Base-by-base conservation (phyloP, 2,113 vertebrate species). In the Odontophorus gujanensis region DNA sequence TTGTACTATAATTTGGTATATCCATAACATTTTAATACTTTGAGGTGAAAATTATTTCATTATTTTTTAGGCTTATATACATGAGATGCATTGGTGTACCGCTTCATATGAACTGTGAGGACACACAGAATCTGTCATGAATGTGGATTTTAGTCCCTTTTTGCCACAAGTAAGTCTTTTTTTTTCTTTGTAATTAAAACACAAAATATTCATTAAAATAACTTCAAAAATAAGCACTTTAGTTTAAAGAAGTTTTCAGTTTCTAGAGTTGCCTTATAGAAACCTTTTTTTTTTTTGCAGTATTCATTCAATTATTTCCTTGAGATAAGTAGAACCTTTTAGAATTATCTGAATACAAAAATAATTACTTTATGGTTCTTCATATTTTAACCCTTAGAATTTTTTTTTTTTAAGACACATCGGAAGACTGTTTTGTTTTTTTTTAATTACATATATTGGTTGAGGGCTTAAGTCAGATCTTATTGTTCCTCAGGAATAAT, bases 31-130 rank as follows among this genome's bases (percentile, higher is more conserved):
- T 6, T 6, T 26, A 3, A 16, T 65, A 24, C 12, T 82, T 36
- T 11, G 38, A 17, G 11, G 4, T 43, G 1, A 32, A 68, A 65
- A 32, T 12, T 11, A 42, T 48, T 36, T 69, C 8, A 8, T 75
- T 97, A 13, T 59, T 82, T 97, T 97, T 55, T 86, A 99, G 99
- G 99, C 97, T 10, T 99, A 98, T 22, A 24, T 99, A 61, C 99
- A 98, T 73, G 98, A 99, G 43, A 94, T 98, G 94, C 93, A 91
- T 43, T 98, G 97, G 53, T 98, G 97, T 93, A 98, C 96, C 48
- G 99, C 97, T 95, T 97, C 97, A 22, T 95, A 97, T 93, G 98
- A 98, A 58, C 97, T 99, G 34, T 87, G 97, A 2, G 98, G 98
- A 91, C 98, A 98, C 91, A 97, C 97, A 20, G 98, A 98, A 53